phyloP scores from a whole-genome alignment of 2,113 vertebrate genomes.

The Bothrops jararaca region DNA sequence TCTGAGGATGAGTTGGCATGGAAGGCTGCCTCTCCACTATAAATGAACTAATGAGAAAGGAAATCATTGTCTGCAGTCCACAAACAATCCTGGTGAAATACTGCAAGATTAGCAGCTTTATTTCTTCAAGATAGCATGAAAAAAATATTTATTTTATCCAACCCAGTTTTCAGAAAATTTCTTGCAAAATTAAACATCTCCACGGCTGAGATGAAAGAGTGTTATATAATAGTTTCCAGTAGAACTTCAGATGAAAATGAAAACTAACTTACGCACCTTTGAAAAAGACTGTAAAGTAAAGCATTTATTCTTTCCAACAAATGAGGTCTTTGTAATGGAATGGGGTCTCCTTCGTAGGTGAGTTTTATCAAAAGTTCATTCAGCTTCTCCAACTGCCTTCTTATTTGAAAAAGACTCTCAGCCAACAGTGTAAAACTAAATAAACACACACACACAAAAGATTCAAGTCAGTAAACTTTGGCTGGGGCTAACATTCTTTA shows the following conservation, averaged over 20 bases:
- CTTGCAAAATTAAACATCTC: background rate
- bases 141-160: slow-evolving; percentile 11
- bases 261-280: slow-evolving; percentile 76
- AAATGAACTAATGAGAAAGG: slow-evolving; percentile 80
- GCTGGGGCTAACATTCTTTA: background rate
- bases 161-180: background rate
- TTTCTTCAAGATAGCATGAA: slow-evolving; percentile 7
- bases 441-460: slow-evolving; percentile 30
- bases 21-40: slow-evolving; percentile 96
- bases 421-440: slow-evolving; percentile 86
- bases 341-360: slow-evolving; percentile 92
- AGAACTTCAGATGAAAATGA: background rate
- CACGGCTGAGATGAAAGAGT: background rate
- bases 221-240: background rate
- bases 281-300: slow-evolving; percentile 89
- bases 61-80: slow-evolving; percentile 32
- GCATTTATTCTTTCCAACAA: slow-evolving; percentile 87
- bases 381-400: slow-evolving; percentile 91
- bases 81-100: background rate
- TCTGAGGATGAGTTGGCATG: slow-evolving; percentile 95
- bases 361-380: slow-evolving; percentile 88
- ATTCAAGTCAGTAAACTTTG: background rate
- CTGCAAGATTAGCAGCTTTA: background rate
- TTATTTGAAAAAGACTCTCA: slow-evolving; percentile 95
- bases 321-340: slow-evolving; percentile 84